Conservation (phyloP, 2,888 invertebrate species). For the Cheilosia urbana region DNA sequence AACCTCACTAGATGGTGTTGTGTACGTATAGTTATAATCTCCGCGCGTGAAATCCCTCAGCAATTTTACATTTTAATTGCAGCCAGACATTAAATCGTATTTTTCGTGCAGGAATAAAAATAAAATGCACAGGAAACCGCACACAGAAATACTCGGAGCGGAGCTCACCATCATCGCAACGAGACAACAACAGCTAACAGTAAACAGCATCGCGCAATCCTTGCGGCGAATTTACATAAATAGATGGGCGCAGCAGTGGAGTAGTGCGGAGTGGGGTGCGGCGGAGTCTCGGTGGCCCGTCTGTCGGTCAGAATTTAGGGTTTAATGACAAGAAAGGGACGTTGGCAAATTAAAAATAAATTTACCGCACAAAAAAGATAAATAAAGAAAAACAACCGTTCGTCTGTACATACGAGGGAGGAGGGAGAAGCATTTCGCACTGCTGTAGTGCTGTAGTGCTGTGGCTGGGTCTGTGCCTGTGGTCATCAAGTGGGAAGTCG, state of each 20-base stretch:
- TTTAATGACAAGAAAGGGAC: constrained; percentile 67
- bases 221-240: constrained; percentile 55
- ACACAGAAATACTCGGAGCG: constrained; percentile 50
- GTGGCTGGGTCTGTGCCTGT: too few species aligned
- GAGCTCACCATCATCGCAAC: not conserved
- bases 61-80: constrained; percentile 73
- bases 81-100: constrained; percentile 60
- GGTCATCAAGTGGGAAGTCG: constrained; percentile 63
- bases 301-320: constrained; percentile 52
- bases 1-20: constrained; percentile 5
- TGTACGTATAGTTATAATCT: not conserved
- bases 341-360: constrained; percentile 69
- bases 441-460: not conserved
- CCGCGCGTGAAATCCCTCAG: constrained; percentile 47
- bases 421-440: too few species aligned
- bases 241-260: constrained; percentile 51
- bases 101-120: constrained; percentile 30
- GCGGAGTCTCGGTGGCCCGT: constrained; percentile 1
- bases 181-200: not conserved
- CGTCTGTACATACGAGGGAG: constrained; percentile 9
- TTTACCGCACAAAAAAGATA: constrained; percentile 31
- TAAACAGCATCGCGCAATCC: constrained; percentile 35
- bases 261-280: not conserved
- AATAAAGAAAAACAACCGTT: not conserved
- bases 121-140: constrained; percentile 59